Evolutionary conservation across 2,888 invertebrate species (phyloP).

Genomic region (Yponomeuta evonymella): DNA sequence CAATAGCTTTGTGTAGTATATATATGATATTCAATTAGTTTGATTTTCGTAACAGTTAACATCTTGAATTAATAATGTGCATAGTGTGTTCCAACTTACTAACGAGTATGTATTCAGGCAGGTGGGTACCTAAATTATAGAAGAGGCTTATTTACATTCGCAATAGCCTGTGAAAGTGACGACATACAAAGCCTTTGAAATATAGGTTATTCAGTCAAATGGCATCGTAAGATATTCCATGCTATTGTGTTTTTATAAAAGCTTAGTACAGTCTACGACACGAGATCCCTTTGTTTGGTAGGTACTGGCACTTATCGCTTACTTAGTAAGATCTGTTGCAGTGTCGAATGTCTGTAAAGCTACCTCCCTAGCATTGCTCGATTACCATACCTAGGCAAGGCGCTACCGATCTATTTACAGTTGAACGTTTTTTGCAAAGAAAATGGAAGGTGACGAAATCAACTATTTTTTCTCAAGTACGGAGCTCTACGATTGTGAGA

Average conservation of each 20-base stretch:
- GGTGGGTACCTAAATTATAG: too few relatives aligned
- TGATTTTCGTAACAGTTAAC: slow-evolving; percentile 4
- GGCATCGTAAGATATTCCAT: neutral
- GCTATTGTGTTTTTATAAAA: neutral
- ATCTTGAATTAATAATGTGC: slow-evolving; percentile 8
- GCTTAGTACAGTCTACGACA: neutral
- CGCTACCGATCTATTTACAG: neutral
- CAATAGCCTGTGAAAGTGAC: neutral
- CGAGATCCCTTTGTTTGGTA: too few relatives aligned
- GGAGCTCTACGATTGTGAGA: neutral
- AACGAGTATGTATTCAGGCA: too few relatives aligned
- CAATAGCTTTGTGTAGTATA: slow-evolving; percentile 24
- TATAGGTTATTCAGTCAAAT: neutral
- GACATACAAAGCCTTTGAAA: slow-evolving; percentile 2
- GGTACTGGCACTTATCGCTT: too few relatives aligned
- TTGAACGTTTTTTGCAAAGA: neutral
- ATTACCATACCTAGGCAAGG: neutral
- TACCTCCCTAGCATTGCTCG: neutral
- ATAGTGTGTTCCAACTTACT: neutral
- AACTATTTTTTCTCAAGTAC: neutral
- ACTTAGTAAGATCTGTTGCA: too few relatives aligned
- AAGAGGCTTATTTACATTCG: neutral
- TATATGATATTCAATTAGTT: neutral
- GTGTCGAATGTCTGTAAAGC: too few relatives aligned
- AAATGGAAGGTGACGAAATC: neutral